Evolutionary conservation across 1,140 invertebrate genomes (phyloP), one percentile per base, ranked within the genome.

Genomic region (Tigriopus japonicus): DNA sequence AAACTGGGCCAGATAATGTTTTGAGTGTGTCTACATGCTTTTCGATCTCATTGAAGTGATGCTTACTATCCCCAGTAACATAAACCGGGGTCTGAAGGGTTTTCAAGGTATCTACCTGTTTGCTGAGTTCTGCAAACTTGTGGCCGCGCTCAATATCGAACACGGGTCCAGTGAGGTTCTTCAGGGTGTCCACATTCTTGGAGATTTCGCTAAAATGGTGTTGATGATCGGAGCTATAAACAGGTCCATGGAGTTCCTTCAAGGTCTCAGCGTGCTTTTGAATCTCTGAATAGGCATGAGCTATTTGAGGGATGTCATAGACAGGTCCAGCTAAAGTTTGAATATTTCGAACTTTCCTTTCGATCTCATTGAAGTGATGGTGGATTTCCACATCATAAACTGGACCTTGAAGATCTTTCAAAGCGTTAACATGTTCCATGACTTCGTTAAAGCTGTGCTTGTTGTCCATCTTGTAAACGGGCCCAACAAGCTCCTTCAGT

Each of bases 191-290:
- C 3, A 61, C 51, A 14, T 49, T 14, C 40, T 61, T 56, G n/a
- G 17, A 3, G 19, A 61, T 61, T 55, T 61, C 59, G 9, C 23
- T 61, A 42, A 53, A 61, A 55, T 61, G 59, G 35, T 53, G 45
- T 12, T 42, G 19, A 12, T 52, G n/a, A 17, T 61, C 49, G 40
- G 53, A 41, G 35, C 53, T 53, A 51, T 61, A 61, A 40, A 61
- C 51, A 28, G 59, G 59, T 1, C 59, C 59, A n/a, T 56, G 14
- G 13, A 61, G 40, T 17, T 15, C 21, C 21, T 61, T 61, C 17
- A 61, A 15, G 17, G 23, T 54, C n/a, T 61, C 59, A 13, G 53
- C 45, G n/a, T 61, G 49, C 35, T 54, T 52, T n/a, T 55, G 17
- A 23, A 61, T 61, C 28, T 56, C 17, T 3, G 43, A 23, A 53